Conservation (phyloP, 1,140 invertebrate genomes). For the Drosophila truncata region DNA sequence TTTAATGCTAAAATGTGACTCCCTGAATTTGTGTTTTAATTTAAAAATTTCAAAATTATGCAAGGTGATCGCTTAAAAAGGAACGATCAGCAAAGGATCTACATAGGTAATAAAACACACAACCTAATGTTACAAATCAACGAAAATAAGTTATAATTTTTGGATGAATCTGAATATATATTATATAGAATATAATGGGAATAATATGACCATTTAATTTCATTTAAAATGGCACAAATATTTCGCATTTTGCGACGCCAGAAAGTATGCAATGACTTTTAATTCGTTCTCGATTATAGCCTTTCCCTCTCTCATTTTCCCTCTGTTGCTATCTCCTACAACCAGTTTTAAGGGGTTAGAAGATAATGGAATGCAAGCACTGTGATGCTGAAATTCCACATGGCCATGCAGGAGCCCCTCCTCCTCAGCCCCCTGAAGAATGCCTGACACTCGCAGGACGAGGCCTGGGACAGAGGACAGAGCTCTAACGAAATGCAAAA, state of each 20-base stretch:
- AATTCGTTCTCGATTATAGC: slow-evolving; percentile 16
- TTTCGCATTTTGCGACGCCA: slow-evolving; percentile 1
- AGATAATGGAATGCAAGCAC: slow-evolving; percentile 13
- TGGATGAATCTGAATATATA: background rate
- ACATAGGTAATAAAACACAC: background rate
- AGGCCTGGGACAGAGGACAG: too few species aligned
- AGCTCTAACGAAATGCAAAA: slow-evolving; percentile 33
- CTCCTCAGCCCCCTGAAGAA: slow-evolving; percentile 2
- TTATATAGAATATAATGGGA: background rate
- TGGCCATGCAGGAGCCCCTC: slow-evolving; percentile 10
- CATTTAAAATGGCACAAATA: background rate
- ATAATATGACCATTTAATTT: background rate
- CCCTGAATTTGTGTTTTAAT: background rate
- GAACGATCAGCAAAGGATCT: background rate
- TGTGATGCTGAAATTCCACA: slow-evolving; percentile 20
- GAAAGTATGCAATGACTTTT: slow-evolving; percentile 4
- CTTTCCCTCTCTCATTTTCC: too few species aligned
- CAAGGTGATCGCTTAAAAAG: background rate
- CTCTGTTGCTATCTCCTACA: background rate
- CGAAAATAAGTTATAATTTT: background rate
- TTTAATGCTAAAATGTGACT: background rate
- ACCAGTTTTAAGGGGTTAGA: background rate
- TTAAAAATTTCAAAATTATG: background rate
- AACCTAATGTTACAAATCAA: background rate
- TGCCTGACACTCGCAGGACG: slow-evolving; percentile 23